Percentiles rank a stretch among this genome's conserved stretches.
Conservation (phyloP, 1,140 invertebrate genomes). For the Parapsyche elsis region DNA sequence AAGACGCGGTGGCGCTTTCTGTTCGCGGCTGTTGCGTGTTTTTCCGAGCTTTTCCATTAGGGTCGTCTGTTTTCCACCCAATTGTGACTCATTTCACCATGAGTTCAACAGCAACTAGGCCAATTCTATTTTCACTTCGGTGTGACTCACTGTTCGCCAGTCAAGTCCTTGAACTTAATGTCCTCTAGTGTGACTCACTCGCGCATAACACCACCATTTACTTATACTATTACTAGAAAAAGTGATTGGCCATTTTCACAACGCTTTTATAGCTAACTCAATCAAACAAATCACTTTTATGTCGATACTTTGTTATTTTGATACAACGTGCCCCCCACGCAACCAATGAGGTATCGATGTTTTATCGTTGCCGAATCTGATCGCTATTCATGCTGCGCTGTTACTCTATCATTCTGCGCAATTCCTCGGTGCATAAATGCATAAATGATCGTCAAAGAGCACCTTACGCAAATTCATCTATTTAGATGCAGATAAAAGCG, state of each 20-base stretch:
- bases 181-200: background rate
- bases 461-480: slow-evolving; percentile 9
- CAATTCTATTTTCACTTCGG: slow-evolving; percentile 11
- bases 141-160: background rate
- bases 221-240: too few species aligned
- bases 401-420: too few species aligned
- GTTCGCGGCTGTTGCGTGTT: background rate
- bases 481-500: slow-evolving; percentile 1
- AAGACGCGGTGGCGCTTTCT: too few species aligned
- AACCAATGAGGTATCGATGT: too few species aligned
- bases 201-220: background rate
- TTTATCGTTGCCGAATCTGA: too few species aligned
- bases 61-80: background rate
- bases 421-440: too few species aligned
- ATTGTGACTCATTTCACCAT: slow-evolving; percentile 27
- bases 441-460: background rate
- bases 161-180: slow-evolving; percentile 28
- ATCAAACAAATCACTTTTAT: too few species aligned
- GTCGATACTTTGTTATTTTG: background rate
- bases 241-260: too few species aligned
- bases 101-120: slow-evolving; percentile 16
- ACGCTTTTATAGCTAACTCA: too few species aligned
- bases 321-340: too few species aligned
- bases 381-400: too few species aligned
- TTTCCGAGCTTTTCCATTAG: background rate